These are phyloP conservation scores for Gallinago nigripennis DNA, from an alignment of 2,797 vertebrate species.

Conservation along the genomic window DNA sequence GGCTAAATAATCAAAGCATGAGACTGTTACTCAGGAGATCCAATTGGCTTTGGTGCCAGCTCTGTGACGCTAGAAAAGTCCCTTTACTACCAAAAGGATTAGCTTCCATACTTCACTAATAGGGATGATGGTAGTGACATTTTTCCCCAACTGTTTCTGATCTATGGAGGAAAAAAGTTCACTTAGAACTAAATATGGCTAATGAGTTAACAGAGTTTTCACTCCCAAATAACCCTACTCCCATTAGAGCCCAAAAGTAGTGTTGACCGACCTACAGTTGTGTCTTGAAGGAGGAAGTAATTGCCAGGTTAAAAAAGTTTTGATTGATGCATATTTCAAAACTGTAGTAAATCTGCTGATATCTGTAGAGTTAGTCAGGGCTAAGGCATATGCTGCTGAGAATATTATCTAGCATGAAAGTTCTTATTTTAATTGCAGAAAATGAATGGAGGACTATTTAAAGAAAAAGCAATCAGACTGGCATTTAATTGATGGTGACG, in stretches of 20 bases:
- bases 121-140: background rate
- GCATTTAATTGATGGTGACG: background rate
- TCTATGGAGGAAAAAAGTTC: background rate
- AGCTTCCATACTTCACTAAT: background rate
- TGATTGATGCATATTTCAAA: background rate
- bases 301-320: background rate
- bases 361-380: background rate
- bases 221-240: background rate
- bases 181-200: background rate
- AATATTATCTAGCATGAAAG: background rate
- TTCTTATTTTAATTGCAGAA: background rate
- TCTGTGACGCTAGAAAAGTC: background rate
- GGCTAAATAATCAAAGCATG: background rate
- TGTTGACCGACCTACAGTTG: background rate
- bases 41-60: background rate
- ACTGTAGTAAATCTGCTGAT: background rate
- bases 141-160: background rate
- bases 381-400: background rate
- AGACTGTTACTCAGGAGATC: background rate
- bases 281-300: background rate
- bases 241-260: background rate
- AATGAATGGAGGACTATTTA: background rate
- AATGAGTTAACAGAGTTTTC: background rate
- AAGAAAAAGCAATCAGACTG: background rate
- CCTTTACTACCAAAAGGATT: background rate